Evolutionary conservation across 2,888 invertebrate species (phyloP).

Genomic region (Mimas tiliae): DNA sequence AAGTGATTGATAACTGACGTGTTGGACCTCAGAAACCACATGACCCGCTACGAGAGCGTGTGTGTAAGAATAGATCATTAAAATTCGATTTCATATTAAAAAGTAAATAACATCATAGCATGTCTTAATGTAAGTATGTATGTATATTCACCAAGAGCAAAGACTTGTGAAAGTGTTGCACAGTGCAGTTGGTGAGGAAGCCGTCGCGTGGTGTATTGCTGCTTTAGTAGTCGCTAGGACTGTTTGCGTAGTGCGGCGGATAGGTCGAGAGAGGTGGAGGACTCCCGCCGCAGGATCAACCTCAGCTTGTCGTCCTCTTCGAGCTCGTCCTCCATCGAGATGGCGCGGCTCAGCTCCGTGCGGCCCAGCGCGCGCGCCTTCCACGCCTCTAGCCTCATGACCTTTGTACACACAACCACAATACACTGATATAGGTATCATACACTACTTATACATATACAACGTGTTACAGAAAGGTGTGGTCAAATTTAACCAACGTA

Average conservation of each 20-base stretch:
- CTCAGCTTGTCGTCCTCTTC: constrained; percentile 75
- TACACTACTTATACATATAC: no score
- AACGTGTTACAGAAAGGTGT: no score
- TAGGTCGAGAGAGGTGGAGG: constrained; percentile 67
- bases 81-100: neutral
- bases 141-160: neutral
- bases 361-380: constrained; percentile 84
- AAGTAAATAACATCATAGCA: constrained; percentile 4
- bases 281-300: constrained; percentile 68
- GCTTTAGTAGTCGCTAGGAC: constrained; percentile 51
- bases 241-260: constrained; percentile 52
- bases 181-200: constrained; percentile 1
- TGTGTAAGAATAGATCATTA: neutral
- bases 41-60: neutral
- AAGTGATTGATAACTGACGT: neutral
- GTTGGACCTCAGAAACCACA: neutral
- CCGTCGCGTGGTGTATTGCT: neutral
- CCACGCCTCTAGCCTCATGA: constrained; percentile 90
- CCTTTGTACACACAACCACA: constrained; percentile 65
- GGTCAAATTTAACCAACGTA: no score
- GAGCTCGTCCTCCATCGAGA: constrained; percentile 71
- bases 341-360: constrained; percentile 62
- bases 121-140: neutral
- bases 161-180: neutral
- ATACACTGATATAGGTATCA: neutral